Evolutionary conservation across 2,797 vertebrate species (phyloP).

Genomic region (Eulemur mongoz): DNA sequence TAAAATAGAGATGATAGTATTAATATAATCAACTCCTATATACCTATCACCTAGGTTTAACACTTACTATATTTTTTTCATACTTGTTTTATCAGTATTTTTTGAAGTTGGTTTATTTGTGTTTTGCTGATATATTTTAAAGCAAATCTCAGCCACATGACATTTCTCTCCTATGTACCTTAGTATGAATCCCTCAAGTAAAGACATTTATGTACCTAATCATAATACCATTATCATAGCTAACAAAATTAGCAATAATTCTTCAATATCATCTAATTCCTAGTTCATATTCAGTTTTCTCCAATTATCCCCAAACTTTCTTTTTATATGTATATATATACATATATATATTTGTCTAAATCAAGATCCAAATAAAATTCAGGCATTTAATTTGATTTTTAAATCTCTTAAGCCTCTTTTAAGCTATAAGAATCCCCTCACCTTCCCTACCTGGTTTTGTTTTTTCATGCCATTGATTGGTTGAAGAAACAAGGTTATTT

Average conservation of each 20-base stretch:
- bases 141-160: not conserved
- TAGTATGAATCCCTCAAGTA: not conserved
- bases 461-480: not conserved
- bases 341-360: not conserved
- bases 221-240: not conserved
- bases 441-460: not conserved
- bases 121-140: not conserved
- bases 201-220: not conserved
- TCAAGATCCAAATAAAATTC: not conserved
- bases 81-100: not conserved
- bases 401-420: not conserved
- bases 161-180: not conserved
- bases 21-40: not conserved
- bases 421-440: not conserved
- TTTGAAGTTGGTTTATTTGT: not conserved
- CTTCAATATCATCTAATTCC: not conserved
- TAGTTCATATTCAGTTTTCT: not conserved
- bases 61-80: not conserved
- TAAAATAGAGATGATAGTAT: not conserved
- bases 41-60: not conserved
- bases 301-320: not conserved
- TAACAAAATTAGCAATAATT: not conserved
- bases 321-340: not conserved
- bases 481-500: not conserved
- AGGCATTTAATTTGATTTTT: not conserved